Conservation (phyloP, 2,113 vertebrate genomes). For the Anas platyrhynchos region DNA sequence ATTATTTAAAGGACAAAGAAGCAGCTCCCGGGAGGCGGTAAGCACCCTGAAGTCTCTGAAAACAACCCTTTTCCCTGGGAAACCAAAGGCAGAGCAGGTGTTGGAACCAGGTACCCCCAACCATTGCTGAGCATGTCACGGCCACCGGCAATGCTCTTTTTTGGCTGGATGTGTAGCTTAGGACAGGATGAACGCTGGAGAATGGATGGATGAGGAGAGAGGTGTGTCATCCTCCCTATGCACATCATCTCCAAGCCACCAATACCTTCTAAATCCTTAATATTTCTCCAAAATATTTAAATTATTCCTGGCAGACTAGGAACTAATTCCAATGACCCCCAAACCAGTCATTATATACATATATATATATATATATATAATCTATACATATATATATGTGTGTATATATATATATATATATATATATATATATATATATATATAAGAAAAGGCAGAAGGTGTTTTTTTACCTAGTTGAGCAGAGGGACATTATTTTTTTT, state of each 20-base stretch:
- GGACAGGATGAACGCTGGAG: not conserved
- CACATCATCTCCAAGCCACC: not conserved
- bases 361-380: not conserved
- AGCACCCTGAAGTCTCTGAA: not conserved
- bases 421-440: rapidly evolving
- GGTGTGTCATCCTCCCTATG: not conserved
- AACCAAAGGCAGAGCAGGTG: not conserved
- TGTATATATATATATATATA: not conserved
- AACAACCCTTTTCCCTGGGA: not conserved
- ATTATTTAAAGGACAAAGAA: conserved; percentile 54
- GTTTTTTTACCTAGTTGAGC: not conserved
- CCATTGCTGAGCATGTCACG: not conserved
- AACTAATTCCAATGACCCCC: not conserved
- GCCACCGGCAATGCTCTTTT: not conserved
- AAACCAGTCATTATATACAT: not conserved
- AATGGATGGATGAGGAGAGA: not conserved
- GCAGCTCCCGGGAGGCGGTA: not conserved
- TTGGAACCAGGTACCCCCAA: not conserved
- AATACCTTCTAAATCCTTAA: not conserved
- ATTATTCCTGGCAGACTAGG: not conserved
- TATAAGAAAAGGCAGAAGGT: not conserved
- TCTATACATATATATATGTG: rapidly evolving
- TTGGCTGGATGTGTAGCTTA: not conserved
- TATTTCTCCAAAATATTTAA: not conserved
- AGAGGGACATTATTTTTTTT: not conserved